Evolutionary conservation across 2,888 invertebrate genomes (phyloP), one percentile per base, ranked within the genome.

Genomic region (Cantharis lateralis): DNA sequence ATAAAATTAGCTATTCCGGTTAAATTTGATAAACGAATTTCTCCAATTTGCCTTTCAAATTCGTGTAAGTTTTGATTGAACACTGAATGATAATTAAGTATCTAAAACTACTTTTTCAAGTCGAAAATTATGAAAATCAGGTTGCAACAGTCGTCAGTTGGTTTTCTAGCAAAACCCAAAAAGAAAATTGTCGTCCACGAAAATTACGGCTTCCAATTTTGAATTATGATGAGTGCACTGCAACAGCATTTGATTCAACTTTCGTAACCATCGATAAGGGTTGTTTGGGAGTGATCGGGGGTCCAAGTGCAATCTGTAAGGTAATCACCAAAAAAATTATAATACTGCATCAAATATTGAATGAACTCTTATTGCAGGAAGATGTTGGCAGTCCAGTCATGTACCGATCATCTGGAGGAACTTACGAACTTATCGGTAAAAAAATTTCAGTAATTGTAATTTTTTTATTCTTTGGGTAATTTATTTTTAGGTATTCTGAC

Each of bases 21-120:
- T 10, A 86, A 87, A 75, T 90, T 91, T 78, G 90, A 89, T 79
- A 88, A 86, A 76, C 86, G 89, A 26, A 89, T 93, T 68, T 87
- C 89, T 1, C 92, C 93, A 0, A 90, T 93, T 72, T 91, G 91
- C 79, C 83, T 93, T 80, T 91, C 92, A 2, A 85, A 88, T 75
- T 88, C 90, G 73, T 89, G 90, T 89, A 83, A 84, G 78, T 83
- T 68, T 16, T 32, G 70, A 26, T 24, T 3, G 5, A 15, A 32
- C 5, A 16, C 15, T 5, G 7, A 70, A 11, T 1, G 26, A 64
- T 64, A 26, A 61, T 24, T 63, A 10, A 20, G 10, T 10, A 24
- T 9, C 20, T 24, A 15, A n/a, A 20, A 62, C 28, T 75, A 11
- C 64, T 71, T 68, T 13, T 32, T 71, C 18, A 82, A 89, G 87